Conservation (phyloP, 2,113 vertebrate genomes). For the Microtus oregoni region DNA sequence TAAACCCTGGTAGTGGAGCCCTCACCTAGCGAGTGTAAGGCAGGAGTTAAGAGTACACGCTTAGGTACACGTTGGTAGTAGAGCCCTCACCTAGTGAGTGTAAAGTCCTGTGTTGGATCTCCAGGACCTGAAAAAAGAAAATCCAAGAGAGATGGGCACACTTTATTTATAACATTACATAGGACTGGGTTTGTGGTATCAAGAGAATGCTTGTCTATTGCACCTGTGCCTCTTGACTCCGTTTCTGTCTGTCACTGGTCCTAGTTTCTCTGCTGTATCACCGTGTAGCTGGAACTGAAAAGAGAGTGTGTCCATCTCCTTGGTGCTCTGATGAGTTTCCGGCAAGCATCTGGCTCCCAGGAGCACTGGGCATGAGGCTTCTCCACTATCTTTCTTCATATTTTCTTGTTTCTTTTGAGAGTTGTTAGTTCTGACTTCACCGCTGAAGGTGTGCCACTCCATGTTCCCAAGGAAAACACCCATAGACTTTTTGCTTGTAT, state of each 20-base stretch:
- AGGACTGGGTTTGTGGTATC: neutral
- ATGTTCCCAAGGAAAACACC: slow-evolving; percentile 66
- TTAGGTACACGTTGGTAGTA: no score
- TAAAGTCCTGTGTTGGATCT: neutral
- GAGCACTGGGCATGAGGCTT: neutral
- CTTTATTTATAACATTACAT: neutral
- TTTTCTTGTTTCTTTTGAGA: slow-evolving; percentile 67
- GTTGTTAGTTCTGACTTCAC: slow-evolving; percentile 43
- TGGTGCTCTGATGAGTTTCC: neutral
- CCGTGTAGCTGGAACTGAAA: neutral
- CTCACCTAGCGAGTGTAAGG: neutral
- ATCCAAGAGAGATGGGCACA: neutral
- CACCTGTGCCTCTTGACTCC: neutral
- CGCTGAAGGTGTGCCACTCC: slow-evolving; percentile 47
- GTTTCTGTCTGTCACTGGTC: neutral
- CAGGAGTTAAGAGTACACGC: no score
- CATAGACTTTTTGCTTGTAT: slow-evolving; percentile 52
- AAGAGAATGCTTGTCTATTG: neutral
- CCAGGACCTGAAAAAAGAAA: no score
- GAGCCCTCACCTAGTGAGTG: neutral
- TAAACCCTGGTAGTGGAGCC: neutral
- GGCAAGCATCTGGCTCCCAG: neutral
- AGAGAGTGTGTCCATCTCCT: neutral
- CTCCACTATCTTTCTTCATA: neutral
- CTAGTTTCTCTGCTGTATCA: neutral